phyloP scores from a whole-genome alignment of 35 echinoderm and acorn worm species.

The Diadema setosum region DNA sequence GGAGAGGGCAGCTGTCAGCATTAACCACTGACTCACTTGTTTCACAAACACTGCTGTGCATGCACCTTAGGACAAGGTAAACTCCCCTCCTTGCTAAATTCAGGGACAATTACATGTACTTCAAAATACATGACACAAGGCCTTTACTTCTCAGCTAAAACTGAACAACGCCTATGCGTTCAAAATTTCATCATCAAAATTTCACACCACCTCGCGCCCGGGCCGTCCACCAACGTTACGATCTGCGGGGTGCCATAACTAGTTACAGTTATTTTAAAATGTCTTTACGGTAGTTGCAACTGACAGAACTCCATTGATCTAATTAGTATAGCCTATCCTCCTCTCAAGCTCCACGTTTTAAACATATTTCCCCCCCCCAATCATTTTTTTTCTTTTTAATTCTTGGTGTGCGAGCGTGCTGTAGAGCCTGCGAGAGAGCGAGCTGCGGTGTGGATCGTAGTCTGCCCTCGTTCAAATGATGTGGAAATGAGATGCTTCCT shows the following conservation, averaged over 20 bases:
- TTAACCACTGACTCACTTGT: slow-evolving; percentile 1
- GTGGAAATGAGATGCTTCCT: slow-evolving; percentile 15
- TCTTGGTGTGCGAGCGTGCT: too few species aligned
- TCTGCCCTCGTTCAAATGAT: slow-evolving; percentile 10
- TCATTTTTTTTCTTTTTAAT: too few species aligned
- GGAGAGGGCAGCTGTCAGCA: neutral
- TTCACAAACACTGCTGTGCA: neutral
- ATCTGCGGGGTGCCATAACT: neutral
- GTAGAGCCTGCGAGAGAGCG: neutral
- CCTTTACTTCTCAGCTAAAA: neutral
- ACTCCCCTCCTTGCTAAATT: too few species aligned
- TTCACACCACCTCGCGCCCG: neutral
- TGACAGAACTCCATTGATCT: slow-evolving; percentile 5
- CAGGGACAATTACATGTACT: too few species aligned
- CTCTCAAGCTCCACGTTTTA: neutral
- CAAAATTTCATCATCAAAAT: neutral
- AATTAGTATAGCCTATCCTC: neutral
- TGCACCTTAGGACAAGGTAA: too few species aligned
- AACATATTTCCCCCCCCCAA: too few species aligned
- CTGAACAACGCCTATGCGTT: neutral
- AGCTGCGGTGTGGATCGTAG: neutral
- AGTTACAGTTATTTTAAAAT: slow-evolving; percentile 3
- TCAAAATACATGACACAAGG: neutral
- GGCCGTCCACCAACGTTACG: too few species aligned
- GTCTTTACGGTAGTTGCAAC: neutral